Base-by-base conservation (phyloP, 1,140 invertebrate genomes). In the Eueides isabella region DNA sequence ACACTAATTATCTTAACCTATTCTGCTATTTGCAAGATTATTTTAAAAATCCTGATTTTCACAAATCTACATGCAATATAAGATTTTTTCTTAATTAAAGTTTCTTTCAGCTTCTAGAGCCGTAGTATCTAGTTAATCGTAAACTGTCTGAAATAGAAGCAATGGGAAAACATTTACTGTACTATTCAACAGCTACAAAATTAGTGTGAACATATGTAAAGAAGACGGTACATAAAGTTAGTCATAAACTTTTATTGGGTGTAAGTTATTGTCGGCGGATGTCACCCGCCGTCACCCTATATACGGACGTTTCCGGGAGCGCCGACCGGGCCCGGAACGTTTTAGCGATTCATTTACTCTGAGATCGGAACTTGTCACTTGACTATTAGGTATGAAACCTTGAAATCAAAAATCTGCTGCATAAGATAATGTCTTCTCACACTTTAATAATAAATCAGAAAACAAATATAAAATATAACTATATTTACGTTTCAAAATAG, bases 241-340 rank as follows among this genome's bases (percentile, higher is more conserved):
- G 23, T 55, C 48, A 55, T 55, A 55, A 55, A 55, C 2, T 55
- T 12, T 55, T 55, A 55, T 55, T 26, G 12, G n/a, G 16, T 55
- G 48, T 26, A 55, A 26, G 48, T 55, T 55, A 55, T 55, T 67
- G 71, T 72, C 29, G 31, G n/a, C 64, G 71, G 71, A 72, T 62
- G 63, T 67, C 71, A 61, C 31, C 29, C 63, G 63, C 48, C 72
- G 61, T 44, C 66, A 63, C 61, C 38, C 66, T 68, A 64, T 70
- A 72, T 72, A 77, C 63, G 66, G 76, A 67, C 72, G 67, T 41
- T 76, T 80, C 79, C 79, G 77, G 79, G 79, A 71, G 63, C 72
- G 71, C 30, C 77, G 72, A 74, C 73, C 78, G 71, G 31, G 23
- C 55, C 67, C 65, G 41, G 44, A 38, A 61, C 30, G 31, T 31